Percentiles rank a stretch among this genome's conserved stretches.
phyloP scores from a whole-genome alignment of 2,797 vertebrate genomes.

The Graptemys geographica region DNA sequence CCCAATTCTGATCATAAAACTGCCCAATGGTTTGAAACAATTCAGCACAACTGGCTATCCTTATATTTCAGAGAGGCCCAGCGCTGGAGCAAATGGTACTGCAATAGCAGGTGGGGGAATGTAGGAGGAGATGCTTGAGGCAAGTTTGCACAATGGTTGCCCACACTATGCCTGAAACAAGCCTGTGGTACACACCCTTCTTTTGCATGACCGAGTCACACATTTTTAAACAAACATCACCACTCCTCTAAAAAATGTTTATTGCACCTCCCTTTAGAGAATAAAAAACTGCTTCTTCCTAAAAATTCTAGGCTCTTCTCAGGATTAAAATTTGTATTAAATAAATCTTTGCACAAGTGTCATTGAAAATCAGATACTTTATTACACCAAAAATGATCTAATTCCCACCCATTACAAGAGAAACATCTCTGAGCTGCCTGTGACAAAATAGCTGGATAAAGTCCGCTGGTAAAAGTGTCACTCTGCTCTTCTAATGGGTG shows the following conservation, averaged over 20 bases:
- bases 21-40: background rate
- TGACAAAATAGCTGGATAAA: background rate
- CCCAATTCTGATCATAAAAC: background rate
- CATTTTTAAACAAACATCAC: background rate
- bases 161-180: background rate
- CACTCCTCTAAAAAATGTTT: background rate
- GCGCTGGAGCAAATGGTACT: rapidly evolving
- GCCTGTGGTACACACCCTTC: background rate
- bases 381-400: background rate
- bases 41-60: rapidly evolving
- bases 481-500: background rate
- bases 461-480: background rate
- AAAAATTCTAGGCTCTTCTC: background rate
- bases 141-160: background rate
- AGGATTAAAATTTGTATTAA: background rate
- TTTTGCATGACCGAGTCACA: background rate
- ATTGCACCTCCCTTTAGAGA: background rate
- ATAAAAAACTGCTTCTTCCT: background rate
- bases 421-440: background rate
- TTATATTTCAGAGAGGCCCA: background rate
- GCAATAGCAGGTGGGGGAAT: background rate
- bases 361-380: background rate
- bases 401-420: background rate
- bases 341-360: background rate
- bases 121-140: background rate